phyloP scores from a whole-genome alignment of 2,113 vertebrate genomes.

The Sinocyclocheilus anophthalmus region DNA sequence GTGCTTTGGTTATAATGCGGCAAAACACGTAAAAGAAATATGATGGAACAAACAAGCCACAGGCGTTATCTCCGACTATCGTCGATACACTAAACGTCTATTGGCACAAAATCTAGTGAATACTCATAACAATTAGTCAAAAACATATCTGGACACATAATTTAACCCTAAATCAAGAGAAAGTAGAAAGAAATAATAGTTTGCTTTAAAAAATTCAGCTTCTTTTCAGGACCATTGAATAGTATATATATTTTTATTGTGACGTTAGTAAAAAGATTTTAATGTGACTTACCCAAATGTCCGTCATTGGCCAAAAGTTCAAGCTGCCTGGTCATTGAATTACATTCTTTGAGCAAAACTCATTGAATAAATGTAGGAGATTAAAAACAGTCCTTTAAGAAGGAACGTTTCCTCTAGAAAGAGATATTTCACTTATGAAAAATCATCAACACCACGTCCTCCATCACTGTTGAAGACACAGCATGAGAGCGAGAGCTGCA shows the following conservation, averaged over 20 bases:
- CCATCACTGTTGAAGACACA: conserved; percentile 9
- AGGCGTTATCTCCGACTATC: too few species aligned
- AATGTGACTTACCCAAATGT: not conserved
- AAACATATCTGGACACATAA: not conserved
- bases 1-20: too few species aligned
- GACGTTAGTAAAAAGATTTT: too few species aligned
- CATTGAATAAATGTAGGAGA: too few species aligned
- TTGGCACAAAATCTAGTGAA: too few species aligned
- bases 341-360: not conserved
- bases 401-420: not conserved
- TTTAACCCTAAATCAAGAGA: not conserved
- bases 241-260: not conserved
- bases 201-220: not conserved
- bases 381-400: not conserved
- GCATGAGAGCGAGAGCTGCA: not conserved
- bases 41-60: too few species aligned
- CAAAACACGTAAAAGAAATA: too few species aligned
- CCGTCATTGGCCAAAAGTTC: not conserved
- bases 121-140: too few species aligned
- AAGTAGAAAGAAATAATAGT: not conserved
- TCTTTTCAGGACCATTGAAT: not conserved
- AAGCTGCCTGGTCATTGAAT: not conserved
- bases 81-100: too few species aligned
- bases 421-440: not conserved
- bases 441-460: conserved; percentile 12